phyloP scores from a whole-genome alignment of 2,888 invertebrate genomes.

The Sarcophaga carnaria region DNA sequence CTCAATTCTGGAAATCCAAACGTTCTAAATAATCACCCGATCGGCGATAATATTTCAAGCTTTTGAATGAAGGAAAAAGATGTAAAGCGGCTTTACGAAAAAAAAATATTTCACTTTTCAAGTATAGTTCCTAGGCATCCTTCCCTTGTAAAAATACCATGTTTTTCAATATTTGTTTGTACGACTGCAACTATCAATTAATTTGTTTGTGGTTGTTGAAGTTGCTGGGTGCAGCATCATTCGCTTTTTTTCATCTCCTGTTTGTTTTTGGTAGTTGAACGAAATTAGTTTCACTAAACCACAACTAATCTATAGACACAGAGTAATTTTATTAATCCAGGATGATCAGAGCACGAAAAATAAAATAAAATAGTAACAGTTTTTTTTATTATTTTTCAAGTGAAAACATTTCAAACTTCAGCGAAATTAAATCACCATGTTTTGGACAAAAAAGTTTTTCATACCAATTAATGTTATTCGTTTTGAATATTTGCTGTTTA shows the following conservation, averaged over 20 bases:
- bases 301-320: slow-evolving; percentile 54
- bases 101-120: too few relatives aligned
- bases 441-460: neutral
- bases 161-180: slow-evolving; percentile 52
- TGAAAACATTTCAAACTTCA: neutral
- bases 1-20: too few relatives aligned
- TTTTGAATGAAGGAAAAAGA: too few relatives aligned
- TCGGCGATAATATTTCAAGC: too few relatives aligned
- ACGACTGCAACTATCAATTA: slow-evolving; percentile 50
- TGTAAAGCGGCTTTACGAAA: too few relatives aligned
- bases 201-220: slow-evolving; percentile 51
- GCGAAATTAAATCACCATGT: neutral
- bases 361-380: neutral
- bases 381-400: too few relatives aligned
- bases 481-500: neutral
- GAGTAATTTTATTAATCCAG: slow-evolving; percentile 35
- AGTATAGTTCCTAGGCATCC: neutral
- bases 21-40: too few relatives aligned
- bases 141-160: slow-evolving; percentile 2
- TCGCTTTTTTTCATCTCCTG: neutral
- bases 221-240: neutral
- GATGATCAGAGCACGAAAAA: neutral
- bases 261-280: slow-evolving; percentile 30
- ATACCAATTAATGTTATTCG: neutral
- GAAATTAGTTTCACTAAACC: slow-evolving; percentile 62